These are phyloP conservation scores for Ectemnius lituratus DNA, from an alignment of 2,888 invertebrate species.

Conservation along the genomic window DNA sequence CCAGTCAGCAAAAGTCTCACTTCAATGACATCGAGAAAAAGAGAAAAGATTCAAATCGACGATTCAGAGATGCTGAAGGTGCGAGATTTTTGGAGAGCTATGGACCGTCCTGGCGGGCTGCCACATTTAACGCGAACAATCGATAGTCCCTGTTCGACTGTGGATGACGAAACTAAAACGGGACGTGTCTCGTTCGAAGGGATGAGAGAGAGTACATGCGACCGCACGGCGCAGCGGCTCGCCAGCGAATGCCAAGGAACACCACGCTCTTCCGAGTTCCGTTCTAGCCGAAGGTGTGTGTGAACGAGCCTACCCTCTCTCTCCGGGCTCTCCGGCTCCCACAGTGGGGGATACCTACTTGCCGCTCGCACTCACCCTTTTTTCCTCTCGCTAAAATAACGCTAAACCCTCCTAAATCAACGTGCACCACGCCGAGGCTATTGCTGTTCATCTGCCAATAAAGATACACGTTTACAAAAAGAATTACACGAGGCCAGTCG, in stretches of 20 bases:
- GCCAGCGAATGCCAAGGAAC: slow-evolving; percentile 59
- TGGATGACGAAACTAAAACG: neutral
- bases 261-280: slow-evolving; percentile 64
- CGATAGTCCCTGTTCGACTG: no score
- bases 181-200: neutral
- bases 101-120: neutral
- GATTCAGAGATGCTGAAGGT: no score
- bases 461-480: no score
- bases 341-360: slow-evolving; percentile 3
- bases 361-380: slow-evolving; percentile 29
- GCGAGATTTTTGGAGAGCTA: neutral
- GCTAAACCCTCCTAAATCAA: neutral
- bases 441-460: no score
- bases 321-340: neutral
- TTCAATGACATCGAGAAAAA: neutral
- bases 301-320: slow-evolving; percentile 31
- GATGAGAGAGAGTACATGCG: slow-evolving; percentile 16
- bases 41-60: neutral
- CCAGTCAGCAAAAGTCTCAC: neutral
- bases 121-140: no score
- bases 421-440: no score
- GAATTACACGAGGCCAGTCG: no score
- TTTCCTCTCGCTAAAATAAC: slow-evolving; percentile 8
- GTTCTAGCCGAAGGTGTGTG: slow-evolving; percentile 56
- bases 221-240: slow-evolving; percentile 52